These are phyloP conservation scores for Helicoverpa armigera DNA, from an alignment of 1,140 invertebrate genomes.

Conservation along the genomic window DNA sequence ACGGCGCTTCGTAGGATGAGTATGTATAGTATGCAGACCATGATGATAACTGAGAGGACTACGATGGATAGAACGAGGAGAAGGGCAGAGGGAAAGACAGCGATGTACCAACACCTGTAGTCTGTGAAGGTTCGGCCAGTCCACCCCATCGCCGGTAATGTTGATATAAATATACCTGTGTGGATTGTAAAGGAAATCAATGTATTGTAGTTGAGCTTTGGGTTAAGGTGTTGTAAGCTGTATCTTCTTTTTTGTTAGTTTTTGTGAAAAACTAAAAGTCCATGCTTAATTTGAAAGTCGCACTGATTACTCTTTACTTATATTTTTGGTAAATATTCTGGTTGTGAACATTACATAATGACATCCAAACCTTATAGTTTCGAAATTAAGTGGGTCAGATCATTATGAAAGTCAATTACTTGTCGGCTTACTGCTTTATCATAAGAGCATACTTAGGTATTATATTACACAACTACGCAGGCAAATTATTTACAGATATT, in stretches of 20 bases:
- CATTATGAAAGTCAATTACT: neutral
- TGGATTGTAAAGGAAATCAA: slow-evolving; percentile 41
- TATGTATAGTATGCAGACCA: slow-evolving; percentile 62
- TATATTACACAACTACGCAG: neutral
- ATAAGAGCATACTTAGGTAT: neutral
- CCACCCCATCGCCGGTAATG: slow-evolving; percentile 66
- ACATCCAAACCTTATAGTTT: too few species aligned
- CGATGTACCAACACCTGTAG: slow-evolving; percentile 65
- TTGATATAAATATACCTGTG: slow-evolving; percentile 63
- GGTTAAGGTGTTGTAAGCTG: too few species aligned
- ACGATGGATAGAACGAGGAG: slow-evolving; percentile 60
- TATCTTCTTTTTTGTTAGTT: too few species aligned
- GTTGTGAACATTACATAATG: too few species aligned
- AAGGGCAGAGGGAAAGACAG: slow-evolving; percentile 60
- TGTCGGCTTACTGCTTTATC: neutral
- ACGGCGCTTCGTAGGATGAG: slow-evolving; percentile 64
- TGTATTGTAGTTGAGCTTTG: neutral
- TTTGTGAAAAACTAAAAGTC: too few species aligned
- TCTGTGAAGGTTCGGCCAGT: slow-evolving; percentile 62
- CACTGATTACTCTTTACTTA: too few species aligned
- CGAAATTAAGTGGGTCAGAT: too few species aligned
- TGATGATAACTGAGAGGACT: slow-evolving; percentile 60
- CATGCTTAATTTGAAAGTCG: too few species aligned
- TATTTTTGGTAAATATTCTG: too few species aligned
- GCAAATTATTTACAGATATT: neutral